Evolutionary conservation across 2,113 vertebrate genomes (phyloP).

Genomic region (Charadrius vociferus): DNA sequence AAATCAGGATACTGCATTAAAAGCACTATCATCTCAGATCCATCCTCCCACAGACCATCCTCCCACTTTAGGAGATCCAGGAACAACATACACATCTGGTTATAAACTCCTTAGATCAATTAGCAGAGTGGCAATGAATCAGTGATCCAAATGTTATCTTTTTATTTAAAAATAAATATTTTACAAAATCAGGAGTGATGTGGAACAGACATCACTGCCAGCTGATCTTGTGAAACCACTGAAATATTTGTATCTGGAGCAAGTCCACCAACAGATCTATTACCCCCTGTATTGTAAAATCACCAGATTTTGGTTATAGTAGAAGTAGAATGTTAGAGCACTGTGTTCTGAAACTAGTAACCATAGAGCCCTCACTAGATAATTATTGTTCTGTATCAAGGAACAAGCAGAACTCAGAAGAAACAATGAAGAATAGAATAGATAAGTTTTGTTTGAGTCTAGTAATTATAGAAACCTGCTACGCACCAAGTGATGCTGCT

Average conservation of each 20-base stretch:
- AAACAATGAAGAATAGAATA: no score
- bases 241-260: neutral
- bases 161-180: conserved; percentile 18
- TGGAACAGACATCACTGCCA: neutral
- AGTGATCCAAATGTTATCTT: neutral
- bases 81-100: neutral
- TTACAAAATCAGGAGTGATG: conserved; percentile 26
- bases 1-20: no score
- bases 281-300: no score
- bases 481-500: no score
- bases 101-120: neutral
- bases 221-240: neutral
- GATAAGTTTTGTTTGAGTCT: no score
- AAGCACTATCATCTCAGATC: neutral
- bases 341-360: no score
- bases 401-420: no score
- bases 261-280: neutral
- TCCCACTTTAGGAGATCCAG: neutral
- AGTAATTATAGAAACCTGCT: no score
- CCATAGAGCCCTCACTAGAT: no score
- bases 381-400: no score
- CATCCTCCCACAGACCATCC: neutral
- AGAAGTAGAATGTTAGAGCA: no score
- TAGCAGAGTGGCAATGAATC: neutral
- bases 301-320: no score